Evolutionary conservation across 2,888 invertebrate genomes (phyloP).

Genomic region (Netelia inedita): DNA sequence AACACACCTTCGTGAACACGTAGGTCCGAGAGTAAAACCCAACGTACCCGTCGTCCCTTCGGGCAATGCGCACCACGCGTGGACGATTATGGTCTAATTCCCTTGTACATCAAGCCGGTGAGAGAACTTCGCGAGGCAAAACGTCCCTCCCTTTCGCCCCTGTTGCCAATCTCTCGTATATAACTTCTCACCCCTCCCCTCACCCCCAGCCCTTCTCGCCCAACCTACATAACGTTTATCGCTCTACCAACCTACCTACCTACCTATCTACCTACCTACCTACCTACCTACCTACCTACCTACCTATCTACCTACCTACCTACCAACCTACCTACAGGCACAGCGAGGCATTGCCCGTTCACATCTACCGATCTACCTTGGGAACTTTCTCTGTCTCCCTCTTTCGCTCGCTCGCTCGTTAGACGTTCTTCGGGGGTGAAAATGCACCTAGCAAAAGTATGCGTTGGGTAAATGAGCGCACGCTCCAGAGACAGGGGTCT

Average conservation of each 20-base stretch:
- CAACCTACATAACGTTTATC: constrained; percentile 64
- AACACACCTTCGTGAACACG: constrained; percentile 74
- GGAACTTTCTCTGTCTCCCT: constrained; percentile 60
- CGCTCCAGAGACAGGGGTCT: constrained; percentile 84
- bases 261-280: constrained; percentile 80
- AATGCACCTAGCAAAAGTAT: constrained; percentile 77
- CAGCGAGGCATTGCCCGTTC: constrained; percentile 36
- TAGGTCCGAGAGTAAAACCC: constrained; percentile 72
- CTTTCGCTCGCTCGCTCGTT: constrained; percentile 41
- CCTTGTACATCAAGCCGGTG: constrained; percentile 78
- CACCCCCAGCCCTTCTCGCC: constrained; percentile 52
- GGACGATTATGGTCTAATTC: constrained; percentile 84
- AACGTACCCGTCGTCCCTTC: constrained; percentile 75
- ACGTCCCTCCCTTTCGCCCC: constrained; percentile 73
- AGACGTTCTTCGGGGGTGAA: constrained; percentile 65
- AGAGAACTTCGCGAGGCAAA: constrained; percentile 35
- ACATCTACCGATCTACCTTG: constrained; percentile 65
- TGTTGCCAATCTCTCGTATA: constrained; percentile 21
- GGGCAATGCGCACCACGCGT: constrained; percentile 81
- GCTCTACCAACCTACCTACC: constrained; percentile 67
- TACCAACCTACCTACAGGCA: constrained; percentile 76
- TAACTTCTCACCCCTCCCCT: constrained; percentile 49
- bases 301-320: constrained; percentile 69
- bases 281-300: constrained; percentile 75
- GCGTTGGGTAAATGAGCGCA: constrained; percentile 81